These are phyloP conservation scores for Pseudachorutes palmiensis DNA, from an alignment of 1,140 invertebrate species.

Conservation along the genomic window DNA sequence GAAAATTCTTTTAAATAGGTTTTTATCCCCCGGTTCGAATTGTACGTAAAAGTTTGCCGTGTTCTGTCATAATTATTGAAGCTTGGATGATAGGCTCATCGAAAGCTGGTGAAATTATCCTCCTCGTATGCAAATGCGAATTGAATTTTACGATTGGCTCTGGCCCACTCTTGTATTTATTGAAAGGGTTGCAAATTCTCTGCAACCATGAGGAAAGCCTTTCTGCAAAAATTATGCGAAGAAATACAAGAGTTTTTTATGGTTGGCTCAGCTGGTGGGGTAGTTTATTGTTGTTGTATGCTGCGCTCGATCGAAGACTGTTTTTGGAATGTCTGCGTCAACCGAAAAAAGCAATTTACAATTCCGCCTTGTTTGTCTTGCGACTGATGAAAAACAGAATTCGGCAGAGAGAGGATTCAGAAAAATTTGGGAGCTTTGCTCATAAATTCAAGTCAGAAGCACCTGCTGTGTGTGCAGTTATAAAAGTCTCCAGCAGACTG, in stretches of 20 bases:
- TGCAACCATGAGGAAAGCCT: too few species aligned
- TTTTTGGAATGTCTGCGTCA: not conserved
- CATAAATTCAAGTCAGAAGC: conserved; percentile 4
- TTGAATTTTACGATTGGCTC: too few species aligned
- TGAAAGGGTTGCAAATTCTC: too few species aligned
- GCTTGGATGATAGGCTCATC: too few species aligned
- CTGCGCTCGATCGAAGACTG: not conserved
- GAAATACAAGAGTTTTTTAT: not conserved
- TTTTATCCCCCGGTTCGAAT: too few species aligned
- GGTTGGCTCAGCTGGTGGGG: not conserved
- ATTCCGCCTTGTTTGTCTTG: too few species aligned
- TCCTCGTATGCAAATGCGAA: too few species aligned
- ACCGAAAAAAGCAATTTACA: conserved; percentile 1
- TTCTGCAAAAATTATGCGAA: conserved; percentile 6
- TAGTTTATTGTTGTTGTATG: not conserved
- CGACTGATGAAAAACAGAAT: not conserved
- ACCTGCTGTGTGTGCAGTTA: not conserved
- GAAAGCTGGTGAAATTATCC: too few species aligned
- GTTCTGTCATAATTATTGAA: too few species aligned
- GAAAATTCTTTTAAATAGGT: too few species aligned
- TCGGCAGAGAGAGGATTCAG: not conserved
- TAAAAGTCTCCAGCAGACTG: conserved; percentile 1
- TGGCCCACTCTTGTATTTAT: too few species aligned
- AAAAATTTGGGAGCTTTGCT: not conserved
- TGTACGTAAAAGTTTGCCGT: too few species aligned